Percentiles rank a stretch among this genome's conserved stretches.
phyloP scores from a whole-genome alignment of 2,113 vertebrate genomes.

The Promerops cafer region DNA sequence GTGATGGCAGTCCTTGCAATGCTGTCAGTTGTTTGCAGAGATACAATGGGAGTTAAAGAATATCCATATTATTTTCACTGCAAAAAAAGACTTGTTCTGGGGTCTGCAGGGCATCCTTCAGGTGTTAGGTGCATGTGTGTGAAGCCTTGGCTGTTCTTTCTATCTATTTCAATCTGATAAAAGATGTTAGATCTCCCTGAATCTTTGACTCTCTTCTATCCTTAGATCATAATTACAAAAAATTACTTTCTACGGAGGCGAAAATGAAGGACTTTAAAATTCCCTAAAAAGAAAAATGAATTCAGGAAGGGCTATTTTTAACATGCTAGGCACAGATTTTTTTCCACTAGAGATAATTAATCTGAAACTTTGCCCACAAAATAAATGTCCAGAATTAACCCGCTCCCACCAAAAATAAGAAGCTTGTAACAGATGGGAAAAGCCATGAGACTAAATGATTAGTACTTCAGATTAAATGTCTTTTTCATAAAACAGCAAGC shows the following conservation, averaged over 20 bases:
- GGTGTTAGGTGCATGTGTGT: not conserved
- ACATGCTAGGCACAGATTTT: not conserved
- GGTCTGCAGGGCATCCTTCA: not conserved
- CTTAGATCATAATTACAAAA: constrained; percentile 49
- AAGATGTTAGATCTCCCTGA: not conserved
- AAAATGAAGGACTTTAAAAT: constrained; percentile 14
- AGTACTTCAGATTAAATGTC: constrained; percentile 3
- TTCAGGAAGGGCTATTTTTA: constrained; percentile 45
- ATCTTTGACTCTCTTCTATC: constrained; percentile 13
- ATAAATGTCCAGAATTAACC: constrained; percentile 13
- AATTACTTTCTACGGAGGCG: not conserved
- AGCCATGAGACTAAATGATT: constrained; percentile 17
- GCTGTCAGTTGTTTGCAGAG: not conserved
- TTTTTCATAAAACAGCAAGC: constrained; percentile 20
- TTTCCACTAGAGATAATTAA: constrained; percentile 29
- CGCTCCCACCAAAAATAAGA: not conserved
- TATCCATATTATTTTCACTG: not conserved
- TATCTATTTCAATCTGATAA: not conserved
- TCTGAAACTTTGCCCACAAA: not conserved
- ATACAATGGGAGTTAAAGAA: not conserved
- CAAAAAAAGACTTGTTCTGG: not conserved
- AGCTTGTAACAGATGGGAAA: constrained; percentile 15
- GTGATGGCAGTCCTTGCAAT: not conserved
- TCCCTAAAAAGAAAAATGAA: constrained; percentile 33
- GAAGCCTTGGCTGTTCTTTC: not conserved